These are phyloP conservation scores for Yponomeuta evonymella DNA, from an alignment of 2,888 invertebrate genomes.

Conservation along the genomic window DNA sequence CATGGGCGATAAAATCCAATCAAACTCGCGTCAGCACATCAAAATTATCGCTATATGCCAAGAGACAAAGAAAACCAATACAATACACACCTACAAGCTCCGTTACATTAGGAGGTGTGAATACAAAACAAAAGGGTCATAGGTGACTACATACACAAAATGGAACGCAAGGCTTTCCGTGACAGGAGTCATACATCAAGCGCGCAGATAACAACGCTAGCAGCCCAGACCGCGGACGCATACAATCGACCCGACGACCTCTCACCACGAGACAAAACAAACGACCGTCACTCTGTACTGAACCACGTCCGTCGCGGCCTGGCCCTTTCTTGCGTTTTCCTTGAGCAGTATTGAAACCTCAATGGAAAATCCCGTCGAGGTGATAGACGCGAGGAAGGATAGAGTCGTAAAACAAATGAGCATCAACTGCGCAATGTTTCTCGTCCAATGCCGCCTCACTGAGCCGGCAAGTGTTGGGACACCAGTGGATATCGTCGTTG, in stretches of 20 bases:
- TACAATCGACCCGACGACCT: neutral
- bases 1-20: neutral
- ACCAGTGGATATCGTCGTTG: neutral
- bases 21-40: neutral
- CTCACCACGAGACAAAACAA: neutral
- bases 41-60: neutral
- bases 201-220: conserved; percentile 4
- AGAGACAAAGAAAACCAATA: neutral
- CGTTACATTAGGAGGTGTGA: neutral
- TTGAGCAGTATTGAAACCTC: neutral
- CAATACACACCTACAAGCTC: neutral
- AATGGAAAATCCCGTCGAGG: neutral
- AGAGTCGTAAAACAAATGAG: neutral
- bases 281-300: neutral
- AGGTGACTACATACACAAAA: neutral
- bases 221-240: neutral
- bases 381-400: neutral
- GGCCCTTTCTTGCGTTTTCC: neutral
- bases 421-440: neutral
- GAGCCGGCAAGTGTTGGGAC: neutral
- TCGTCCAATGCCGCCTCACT: neutral
- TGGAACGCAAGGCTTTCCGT: conserved; percentile 1
- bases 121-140: too few relatives aligned
- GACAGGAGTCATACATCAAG: conserved; percentile 11
- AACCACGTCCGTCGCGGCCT: conserved; percentile 2